Evolutionary conservation across 2,113 vertebrate species (phyloP), one percentile per base, ranked within the genome.

Genomic region (Dolichallabes microphthalmus): DNA sequence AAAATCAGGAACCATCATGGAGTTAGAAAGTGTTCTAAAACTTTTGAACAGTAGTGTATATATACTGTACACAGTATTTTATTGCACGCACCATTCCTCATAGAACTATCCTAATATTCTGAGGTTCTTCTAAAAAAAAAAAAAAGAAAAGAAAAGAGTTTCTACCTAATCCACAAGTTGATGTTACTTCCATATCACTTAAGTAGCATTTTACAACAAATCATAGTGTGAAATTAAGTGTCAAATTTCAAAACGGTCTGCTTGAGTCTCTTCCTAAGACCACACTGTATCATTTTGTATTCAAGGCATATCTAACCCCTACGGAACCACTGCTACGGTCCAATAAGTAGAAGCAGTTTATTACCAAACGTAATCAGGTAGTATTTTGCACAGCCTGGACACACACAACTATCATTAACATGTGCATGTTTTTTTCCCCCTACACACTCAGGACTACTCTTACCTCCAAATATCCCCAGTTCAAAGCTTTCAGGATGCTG

Each of bases 171-270:
- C 20, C 39, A 64, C 35, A 32, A 45, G 58, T 35, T 78, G 27
- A 39, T 55, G 61, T 68, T 55, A 75, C 39, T 84, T 32, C 25
- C 73, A 58, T 85, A 85, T 85, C 63, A 79, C 61, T 69, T 85
- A 79, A 78, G 63, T 22, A 53, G 63, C 75, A 57, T 85, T 85
- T 79, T 79, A 69, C 61, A 58, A 85, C 75, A 60, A 58, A 68
- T 78, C 75, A 68, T 69, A 52, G 75, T 85, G 83, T 85, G 75
- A 85, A 85, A 85, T 85, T 85, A 79, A 68, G 75, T 85, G 83
- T 79, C 63, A 84, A 84, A 78, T 84, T 66, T 76, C 17, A 77
- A 68, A 84, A 84, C 78, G 63, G 61, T 77, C 83, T 84, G 74
- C 74, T 75, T 45, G 83, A 84, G 74, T 57, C 60, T 68, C 60